These are phyloP conservation scores for Prunella himalayana DNA, from an alignment of 2,113 vertebrate species.

Conservation along the genomic window DNA sequence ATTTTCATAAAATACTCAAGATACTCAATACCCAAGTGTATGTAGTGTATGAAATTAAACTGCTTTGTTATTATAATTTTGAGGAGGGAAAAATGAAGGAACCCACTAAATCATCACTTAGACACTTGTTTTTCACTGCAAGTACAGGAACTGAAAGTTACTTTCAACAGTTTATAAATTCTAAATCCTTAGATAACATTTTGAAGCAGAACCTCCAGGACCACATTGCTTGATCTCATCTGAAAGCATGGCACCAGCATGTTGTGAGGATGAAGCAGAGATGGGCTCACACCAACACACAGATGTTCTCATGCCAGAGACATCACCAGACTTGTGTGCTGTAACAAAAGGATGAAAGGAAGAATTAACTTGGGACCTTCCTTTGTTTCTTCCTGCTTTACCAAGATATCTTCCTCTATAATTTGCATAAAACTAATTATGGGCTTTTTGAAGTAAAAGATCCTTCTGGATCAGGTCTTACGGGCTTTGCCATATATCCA, in stretches of 20 bases:
- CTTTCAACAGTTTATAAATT: neutral
- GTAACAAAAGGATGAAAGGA: neutral
- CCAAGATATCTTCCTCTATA: neutral
- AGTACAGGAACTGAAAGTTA: neutral
- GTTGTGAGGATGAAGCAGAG: neutral
- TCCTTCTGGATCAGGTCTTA: neutral
- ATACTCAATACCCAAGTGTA: neutral
- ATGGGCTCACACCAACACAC: neutral
- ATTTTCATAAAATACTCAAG: neutral
- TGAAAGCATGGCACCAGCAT: neutral
- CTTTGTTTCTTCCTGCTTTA: neutral
- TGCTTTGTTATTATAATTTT: neutral
- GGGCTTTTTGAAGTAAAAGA: neutral
- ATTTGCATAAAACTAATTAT: neutral
- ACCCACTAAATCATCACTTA: neutral
- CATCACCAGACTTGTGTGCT: neutral
- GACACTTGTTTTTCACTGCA: neutral
- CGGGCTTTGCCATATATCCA: neutral
- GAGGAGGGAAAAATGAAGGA: neutral
- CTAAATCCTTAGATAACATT: neutral
- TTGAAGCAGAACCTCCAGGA: neutral
- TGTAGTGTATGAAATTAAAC: neutral
- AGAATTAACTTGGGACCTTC: neutral
- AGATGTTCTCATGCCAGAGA: neutral
- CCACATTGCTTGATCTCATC: neutral